Base-by-base conservation (phyloP, 2,888 invertebrate genomes). In the Macaria notata region DNA sequence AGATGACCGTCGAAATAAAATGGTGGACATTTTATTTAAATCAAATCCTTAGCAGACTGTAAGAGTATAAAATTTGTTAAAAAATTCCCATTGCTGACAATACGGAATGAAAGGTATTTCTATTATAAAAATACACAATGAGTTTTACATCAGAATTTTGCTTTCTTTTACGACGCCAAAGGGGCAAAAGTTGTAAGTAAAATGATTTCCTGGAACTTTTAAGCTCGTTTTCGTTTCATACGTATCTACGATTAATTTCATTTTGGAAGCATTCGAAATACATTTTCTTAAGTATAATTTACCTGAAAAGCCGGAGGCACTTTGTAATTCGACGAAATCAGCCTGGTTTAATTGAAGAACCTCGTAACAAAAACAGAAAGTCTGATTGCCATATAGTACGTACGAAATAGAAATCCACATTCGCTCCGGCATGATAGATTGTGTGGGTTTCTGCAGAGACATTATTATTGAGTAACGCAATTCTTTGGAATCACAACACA, bases 401-500 rank as follows among this genome's bases (percentile, higher is more conserved):
- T 48, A 59, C n/a, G 49, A 33, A 29, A 46, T 41, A 50, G 44
- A 56, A 56, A 53, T 46, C 55, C 42, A 49, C 52, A 30, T 42
- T 60, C 47, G 33, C 38, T 41, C 29, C 19, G 7, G 42, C 41
- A 44, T 52, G 48, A 45, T 52, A 43, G 50, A 48, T 60, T 48
- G 9, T 54, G 31, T 46, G 57, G 46, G 49, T 56, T 56, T 47
- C 31, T 4, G 45, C 46, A 55, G 44, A 56, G 53, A 54, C 57
- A 60, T 63, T 51, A 48, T 54, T 59, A 61, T 62, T 62, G 58
- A 63, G 74, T 80, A 79, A 84, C 72, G 74, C 73, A 82, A 81
- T 81, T 82, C 75, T 79, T 79, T 74, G 70, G 69, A 80, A 80
- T 73, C 71, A 76, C 74, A 79, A 76, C 76, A 72, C 64, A 66